Percentiles rank a stretch among this genome's conserved stretches.
Evolutionary conservation across 2,888 invertebrate genomes (phyloP).

Genomic region (Idaea aversata): DNA sequence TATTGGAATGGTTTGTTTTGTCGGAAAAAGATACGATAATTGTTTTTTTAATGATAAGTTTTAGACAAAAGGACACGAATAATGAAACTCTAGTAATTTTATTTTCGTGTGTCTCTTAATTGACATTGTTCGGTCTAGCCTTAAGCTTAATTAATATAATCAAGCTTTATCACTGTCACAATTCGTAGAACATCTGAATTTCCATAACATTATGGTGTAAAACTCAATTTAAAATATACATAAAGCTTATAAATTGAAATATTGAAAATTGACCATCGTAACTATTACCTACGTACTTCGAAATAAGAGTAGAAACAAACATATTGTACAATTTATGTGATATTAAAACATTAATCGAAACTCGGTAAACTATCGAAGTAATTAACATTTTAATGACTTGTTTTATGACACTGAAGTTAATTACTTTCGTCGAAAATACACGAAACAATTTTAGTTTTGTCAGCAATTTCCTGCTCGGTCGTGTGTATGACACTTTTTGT

Average conservation of each 20-base stretch:
- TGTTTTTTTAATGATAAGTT: background rate
- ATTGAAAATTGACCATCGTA: background rate
- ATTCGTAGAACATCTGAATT: too few relatives aligned
- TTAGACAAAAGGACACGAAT: background rate
- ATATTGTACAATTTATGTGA: slow-evolving; percentile 28
- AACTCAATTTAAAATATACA: background rate
- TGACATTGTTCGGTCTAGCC: too few relatives aligned
- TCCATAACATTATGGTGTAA: too few relatives aligned
- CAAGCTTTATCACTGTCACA: too few relatives aligned
- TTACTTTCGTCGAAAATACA: slow-evolving; percentile 29
- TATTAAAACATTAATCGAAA: slow-evolving; percentile 31
- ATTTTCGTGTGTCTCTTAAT: too few relatives aligned
- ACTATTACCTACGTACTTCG: background rate
- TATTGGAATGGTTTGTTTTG: background rate
- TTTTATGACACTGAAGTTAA: slow-evolving; percentile 39
- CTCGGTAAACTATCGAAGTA: slow-evolving; percentile 34
- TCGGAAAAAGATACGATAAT: slow-evolving; percentile 5
- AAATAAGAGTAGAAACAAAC: background rate
- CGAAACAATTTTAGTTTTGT: slow-evolving; percentile 21
- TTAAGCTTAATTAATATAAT: too few relatives aligned
- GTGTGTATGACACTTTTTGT: slow-evolving; percentile 25
- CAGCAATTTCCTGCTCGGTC: slow-evolving; percentile 21
- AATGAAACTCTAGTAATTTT: too few relatives aligned
- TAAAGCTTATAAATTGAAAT: background rate
- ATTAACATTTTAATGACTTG: slow-evolving; percentile 47